Base-by-base conservation (phyloP, 2,113 vertebrate genomes). In the Pleuronectes platessa region DNA sequence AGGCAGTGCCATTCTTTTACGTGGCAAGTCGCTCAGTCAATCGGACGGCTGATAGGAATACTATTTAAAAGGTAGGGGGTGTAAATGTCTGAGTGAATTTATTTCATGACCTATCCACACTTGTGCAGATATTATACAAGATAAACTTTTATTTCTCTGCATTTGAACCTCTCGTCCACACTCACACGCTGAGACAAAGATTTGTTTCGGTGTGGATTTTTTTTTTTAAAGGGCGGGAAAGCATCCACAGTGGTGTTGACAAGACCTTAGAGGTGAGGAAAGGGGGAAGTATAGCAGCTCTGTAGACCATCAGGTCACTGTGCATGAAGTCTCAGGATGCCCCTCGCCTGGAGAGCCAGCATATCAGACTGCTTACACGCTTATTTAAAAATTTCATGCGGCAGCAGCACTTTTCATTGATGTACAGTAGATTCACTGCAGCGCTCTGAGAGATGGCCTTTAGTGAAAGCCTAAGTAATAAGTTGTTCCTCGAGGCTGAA, bases 21-120 rank as follows among this genome's bases (percentile, higher is more conserved):
- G 78, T 61, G 63, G 75, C 15, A 26, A 68, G 71, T 18, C 67
- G 81, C 73, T 73, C 49, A 74, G 74, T 76, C 83, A 69, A 49
- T 65, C 3, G 15, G 70, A 67, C 40, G 6, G 63, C 82, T 84
- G 88, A 92, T 91, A 89, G 85, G 67, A 69, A 86, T 80, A 88
- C 89, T 93, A 86, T 90, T 81, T 86, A 82, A 87, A 87, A 55
- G 61, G 55, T 5, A 17, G 71, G 75, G 69, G 49, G 60, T 81
- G 78, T 87, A 88, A 81, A 84, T 90, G 85, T 88, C 78, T 53
- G 40, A 78, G 73, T 59, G 83, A 88, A 85, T 90, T 81, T 70
- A 73, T 91, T 86, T 83, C 23, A 78, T 27, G 47, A 15, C 4
- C 14, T 51, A 17, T 47, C 45, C 45, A 47, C 14, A 47, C 42